Conservation (phyloP, 2,888 invertebrate species). For the Ditula angustiorana region DNA sequence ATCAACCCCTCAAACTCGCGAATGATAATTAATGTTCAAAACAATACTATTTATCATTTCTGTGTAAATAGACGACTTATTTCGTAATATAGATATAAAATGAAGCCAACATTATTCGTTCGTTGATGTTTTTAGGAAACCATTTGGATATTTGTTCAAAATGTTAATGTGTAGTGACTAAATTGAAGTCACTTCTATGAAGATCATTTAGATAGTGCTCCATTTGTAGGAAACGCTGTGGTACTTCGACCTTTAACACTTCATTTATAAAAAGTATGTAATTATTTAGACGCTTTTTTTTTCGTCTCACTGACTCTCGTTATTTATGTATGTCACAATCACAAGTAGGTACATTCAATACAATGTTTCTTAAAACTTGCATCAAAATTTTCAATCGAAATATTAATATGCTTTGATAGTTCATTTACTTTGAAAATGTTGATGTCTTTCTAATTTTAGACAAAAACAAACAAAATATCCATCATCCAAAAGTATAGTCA, state of each 20-base stretch:
- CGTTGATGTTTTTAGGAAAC: constrained; percentile 2
- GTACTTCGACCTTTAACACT: constrained; percentile 4
- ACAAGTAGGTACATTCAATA: too few relatives aligned
- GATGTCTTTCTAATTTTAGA: too few relatives aligned
- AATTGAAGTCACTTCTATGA: constrained; percentile 11
- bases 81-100: constrained; percentile 27
- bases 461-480: too few relatives aligned
- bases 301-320: constrained; percentile 6
- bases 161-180: neutral
- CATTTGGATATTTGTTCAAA: constrained; percentile 17
- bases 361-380: too few relatives aligned
- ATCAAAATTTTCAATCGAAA: too few relatives aligned
- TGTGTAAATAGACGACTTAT: constrained; percentile 57
- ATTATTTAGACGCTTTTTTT: constrained; percentile 17
- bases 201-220: constrained; percentile 3
- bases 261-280: constrained; percentile 2
- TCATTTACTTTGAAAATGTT: too few relatives aligned
- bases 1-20: constrained; percentile 62
- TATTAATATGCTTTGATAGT: too few relatives aligned
- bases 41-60: constrained; percentile 63
- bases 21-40: constrained; percentile 66
- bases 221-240: neutral
- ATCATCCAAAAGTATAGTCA: too few relatives aligned
- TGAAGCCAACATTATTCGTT: constrained; percentile 7
- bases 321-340: too few relatives aligned